phyloP scores from a whole-genome alignment of 2,797 vertebrate species.

The Pantherophis alleghaniensis region DNA sequence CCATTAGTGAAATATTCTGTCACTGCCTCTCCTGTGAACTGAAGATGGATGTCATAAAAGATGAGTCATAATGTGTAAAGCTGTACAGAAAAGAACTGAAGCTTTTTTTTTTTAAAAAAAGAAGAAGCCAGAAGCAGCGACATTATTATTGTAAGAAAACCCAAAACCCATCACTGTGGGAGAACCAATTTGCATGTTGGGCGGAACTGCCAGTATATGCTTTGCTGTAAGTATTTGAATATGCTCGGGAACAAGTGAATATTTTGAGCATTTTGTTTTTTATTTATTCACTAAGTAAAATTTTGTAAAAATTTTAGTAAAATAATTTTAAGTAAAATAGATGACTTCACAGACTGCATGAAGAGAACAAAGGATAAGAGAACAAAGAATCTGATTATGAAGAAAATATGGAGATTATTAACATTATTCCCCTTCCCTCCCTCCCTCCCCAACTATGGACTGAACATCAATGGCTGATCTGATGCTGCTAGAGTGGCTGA shows the following conservation, averaged over 20 bases:
- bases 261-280: background rate
- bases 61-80: background rate
- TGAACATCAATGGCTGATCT: background rate
- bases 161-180: background rate
- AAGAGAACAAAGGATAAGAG: background rate
- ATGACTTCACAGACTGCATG: background rate
- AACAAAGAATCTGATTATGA: background rate
- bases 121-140: background rate
- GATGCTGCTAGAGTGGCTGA: background rate
- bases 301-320: background rate
- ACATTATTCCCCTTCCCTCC: background rate
- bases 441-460: background rate
- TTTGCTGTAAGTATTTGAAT: background rate
- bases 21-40: slow-evolving; percentile 9
- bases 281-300: background rate
- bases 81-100: background rate
- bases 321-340: too few relatives aligned
- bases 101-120: background rate
- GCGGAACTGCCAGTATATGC: background rate
- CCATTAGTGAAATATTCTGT: slow-evolving; percentile 17
- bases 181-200: background rate
- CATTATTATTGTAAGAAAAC: background rate
- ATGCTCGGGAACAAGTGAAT: background rate
- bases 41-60: slow-evolving; percentile 20
- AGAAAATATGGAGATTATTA: background rate